Conservation (phyloP, 2,888 invertebrate species). For the Nomada fucata region DNA sequence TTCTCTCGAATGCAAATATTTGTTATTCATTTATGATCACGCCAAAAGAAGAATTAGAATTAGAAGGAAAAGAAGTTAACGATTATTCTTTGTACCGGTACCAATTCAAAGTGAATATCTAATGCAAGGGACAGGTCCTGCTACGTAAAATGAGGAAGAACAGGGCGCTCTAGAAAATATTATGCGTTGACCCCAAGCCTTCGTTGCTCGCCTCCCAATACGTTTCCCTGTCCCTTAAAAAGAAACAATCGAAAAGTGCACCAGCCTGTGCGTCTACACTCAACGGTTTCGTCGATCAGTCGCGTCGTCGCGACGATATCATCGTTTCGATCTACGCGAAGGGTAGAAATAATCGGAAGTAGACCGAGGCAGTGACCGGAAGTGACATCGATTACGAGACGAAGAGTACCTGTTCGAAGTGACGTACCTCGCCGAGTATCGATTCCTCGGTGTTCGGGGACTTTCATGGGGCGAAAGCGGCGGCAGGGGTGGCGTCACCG, state of each 20-base stretch:
- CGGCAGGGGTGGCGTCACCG: conserved; percentile 91
- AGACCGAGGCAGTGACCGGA: conserved; percentile 65
- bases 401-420: conserved; percentile 63
- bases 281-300: conserved; percentile 29
- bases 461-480: conserved; percentile 89
- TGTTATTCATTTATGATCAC: too few relatives aligned
- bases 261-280: conserved; percentile 31
- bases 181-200: conserved; percentile 3
- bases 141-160: too few relatives aligned
- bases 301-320: conserved; percentile 44
- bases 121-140: too few relatives aligned
- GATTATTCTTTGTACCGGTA: too few relatives aligned
- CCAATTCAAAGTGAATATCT: too few relatives aligned
- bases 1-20: too few relatives aligned
- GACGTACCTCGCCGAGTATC: conserved; percentile 81
- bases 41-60: too few relatives aligned
- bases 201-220: background rate
- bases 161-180: background rate
- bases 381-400: conserved; percentile 64
- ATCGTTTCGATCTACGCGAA: conserved; percentile 48
- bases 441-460: conserved; percentile 80
- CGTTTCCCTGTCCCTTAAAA: background rate
- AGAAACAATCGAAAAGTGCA: conserved; percentile 9
- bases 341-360: conserved; percentile 62
- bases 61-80: too few relatives aligned